Base-by-base conservation (phyloP, 92 coral and sea anemone genomes). In the Zoanthus sociatus region DNA sequence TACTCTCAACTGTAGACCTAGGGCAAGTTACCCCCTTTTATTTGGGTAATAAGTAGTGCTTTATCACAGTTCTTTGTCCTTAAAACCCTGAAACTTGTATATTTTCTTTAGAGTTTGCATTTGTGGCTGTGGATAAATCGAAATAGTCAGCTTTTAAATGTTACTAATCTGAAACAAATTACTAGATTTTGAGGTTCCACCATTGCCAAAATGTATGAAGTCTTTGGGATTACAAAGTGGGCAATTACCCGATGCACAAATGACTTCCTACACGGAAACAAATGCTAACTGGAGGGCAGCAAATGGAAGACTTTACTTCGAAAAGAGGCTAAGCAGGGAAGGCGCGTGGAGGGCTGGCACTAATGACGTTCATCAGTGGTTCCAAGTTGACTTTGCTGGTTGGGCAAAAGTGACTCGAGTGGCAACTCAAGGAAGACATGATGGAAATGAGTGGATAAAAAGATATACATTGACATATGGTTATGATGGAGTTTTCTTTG, bases 161-260 rank as follows among this genome's bases (percentile, higher is more conserved):
- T 37, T 37, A 37, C 2, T 37, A 37, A 37, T 37, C 42, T 37
- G 42, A 37, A 37, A 37, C 42, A 37, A 37, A 47, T 77, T 5
- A 20, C 45, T 9, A 78, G 84, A 64, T 17, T 78, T 78, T 33
- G 71, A 78, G 7, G 42, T 37, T 78, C 84, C 84, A 42, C 44
- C 73, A 47, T n/a, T 17, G 11, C 84, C 84, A 26, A 78, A 78
- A 32, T 78, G 84, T 45, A 78, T 78, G 84, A 44, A 42, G n/a
- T 78, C 84, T 12, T 37, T 78, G 72, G 84, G 84, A 33, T 9
- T 78, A 32, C 84, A 78, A 42, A 78, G 84, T 46, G 84, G 84
- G 3, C 84, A 78, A 10, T 18, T 78, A 20, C 84, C 84, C 3
- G 84, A 78, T 18, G 84, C 73, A 21, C 84, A 78, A 78, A 78